phyloP scores from a whole-genome alignment of 2,797 vertebrate species.

The Poeciliopsis gracilis region DNA sequence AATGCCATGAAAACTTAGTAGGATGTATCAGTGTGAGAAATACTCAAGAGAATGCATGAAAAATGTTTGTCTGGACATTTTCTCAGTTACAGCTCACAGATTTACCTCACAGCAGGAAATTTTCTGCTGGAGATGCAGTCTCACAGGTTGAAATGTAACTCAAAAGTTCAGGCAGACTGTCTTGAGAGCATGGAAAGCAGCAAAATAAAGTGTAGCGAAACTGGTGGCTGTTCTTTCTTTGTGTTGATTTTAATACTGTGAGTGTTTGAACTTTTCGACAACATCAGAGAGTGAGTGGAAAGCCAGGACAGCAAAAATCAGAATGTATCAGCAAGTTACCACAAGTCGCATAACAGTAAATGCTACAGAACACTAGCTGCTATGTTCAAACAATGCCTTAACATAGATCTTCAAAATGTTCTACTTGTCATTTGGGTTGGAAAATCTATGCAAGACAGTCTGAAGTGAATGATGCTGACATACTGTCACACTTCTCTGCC shows the following conservation, averaged over 20 bases:
- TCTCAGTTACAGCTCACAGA: not conserved
- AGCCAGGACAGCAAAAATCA: slow-evolving; percentile 1
- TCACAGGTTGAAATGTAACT: not conserved
- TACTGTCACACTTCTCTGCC: not conserved
- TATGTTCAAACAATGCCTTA: not conserved
- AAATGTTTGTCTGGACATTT: not conserved
- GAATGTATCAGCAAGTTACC: not conserved
- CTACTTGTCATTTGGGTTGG: not conserved
- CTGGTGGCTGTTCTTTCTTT: not conserved
- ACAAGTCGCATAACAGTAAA: not conserved
- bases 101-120: not conserved
- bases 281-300: not conserved
- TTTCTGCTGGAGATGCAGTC: not conserved
- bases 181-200: not conserved
- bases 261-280: not conserved
- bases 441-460: not conserved
- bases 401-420: not conserved
- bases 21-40: not conserved
- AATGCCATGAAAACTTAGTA: not conserved
- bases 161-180: not conserved
- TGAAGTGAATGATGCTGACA: not conserved
- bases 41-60: not conserved
- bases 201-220: not conserved
- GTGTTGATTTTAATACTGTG: not conserved
- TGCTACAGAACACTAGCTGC: not conserved